These are phyloP conservation scores for Marronus borbonicus DNA, from an alignment of 2,888 invertebrate species.

Conservation along the genomic window DNA sequence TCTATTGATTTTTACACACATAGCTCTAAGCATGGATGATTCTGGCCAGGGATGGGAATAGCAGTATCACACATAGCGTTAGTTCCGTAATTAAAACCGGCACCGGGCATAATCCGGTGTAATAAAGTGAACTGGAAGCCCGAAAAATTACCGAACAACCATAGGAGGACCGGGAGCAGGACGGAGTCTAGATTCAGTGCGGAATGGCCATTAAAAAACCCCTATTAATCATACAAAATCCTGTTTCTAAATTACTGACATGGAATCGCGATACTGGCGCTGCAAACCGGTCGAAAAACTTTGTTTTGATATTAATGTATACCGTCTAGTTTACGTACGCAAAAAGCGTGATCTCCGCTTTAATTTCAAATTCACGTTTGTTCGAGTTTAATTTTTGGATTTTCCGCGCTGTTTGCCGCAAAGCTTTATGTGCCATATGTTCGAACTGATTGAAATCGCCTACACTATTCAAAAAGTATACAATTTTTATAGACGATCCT, in stretches of 20 bases:
- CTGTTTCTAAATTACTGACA: conserved; percentile 40
- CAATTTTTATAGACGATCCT: background rate
- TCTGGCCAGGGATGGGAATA: background rate
- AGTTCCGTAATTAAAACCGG: conserved; percentile 15
- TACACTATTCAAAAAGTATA: background rate
- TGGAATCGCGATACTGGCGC: conserved; percentile 26
- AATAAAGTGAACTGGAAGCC: conserved; percentile 14
- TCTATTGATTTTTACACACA: background rate
- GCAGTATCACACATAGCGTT: conserved; percentile 18
- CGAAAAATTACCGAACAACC: conserved; percentile 18
- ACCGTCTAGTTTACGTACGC: background rate
- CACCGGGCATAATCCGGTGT: conserved; percentile 7
- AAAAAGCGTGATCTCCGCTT: conserved; percentile 13
- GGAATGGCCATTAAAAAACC: conserved; percentile 8
- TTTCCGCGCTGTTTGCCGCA: conserved; percentile 2
- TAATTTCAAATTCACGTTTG: conserved; percentile 33
- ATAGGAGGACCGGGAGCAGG: background rate
- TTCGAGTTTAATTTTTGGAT: conserved; percentile 33
- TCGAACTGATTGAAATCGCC: background rate
- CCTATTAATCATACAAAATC: conserved; percentile 40
- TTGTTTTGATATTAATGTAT: conserved; percentile 1
- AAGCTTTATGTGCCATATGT: conserved; percentile 9
- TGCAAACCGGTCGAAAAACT: conserved; percentile 12
- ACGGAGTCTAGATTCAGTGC: background rate
- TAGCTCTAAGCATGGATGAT: background rate